A percentile compares a stretch with the other conserved stretches of the same genome.
Conservation (phyloP, 2,113 vertebrate species). For the Erpornis zantholeuca region DNA sequence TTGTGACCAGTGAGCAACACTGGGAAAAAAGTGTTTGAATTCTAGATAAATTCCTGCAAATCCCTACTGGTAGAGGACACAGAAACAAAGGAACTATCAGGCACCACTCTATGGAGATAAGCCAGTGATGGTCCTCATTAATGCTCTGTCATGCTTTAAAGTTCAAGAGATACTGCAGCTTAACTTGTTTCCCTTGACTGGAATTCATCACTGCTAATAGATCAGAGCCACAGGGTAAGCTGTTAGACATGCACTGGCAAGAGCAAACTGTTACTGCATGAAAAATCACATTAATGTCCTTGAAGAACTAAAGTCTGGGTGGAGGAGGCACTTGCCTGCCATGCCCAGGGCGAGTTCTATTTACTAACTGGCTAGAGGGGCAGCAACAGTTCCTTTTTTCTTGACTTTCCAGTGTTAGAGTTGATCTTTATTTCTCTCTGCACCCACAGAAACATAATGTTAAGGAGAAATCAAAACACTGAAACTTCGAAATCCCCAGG, state of each 20-base stretch:
- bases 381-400: neutral
- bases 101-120: neutral
- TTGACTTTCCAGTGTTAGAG: neutral
- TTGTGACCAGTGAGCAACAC: neutral
- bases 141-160: conserved; percentile 12
- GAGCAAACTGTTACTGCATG: conserved; percentile 26
- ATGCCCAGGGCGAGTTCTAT: neutral
- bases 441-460: neutral
- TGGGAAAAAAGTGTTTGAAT: neutral
- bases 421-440: neutral
- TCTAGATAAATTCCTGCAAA: neutral
- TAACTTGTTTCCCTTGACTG: conserved; percentile 10
- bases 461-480: neutral
- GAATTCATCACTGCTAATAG: conserved; percentile 32
- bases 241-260: conserved; percentile 34
- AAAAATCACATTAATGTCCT: conserved; percentile 10
- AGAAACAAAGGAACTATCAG: neutral
- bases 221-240: conserved; percentile 18
- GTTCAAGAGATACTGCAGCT: conserved; percentile 1
- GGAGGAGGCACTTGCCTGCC: neutral
- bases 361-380: neutral
- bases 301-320: conserved; percentile 1
- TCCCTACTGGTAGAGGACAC: neutral
- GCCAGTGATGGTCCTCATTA: neutral
- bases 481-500: neutral